Conservation (phyloP, 2,888 invertebrate genomes). For the Cetonia aurata region DNA sequence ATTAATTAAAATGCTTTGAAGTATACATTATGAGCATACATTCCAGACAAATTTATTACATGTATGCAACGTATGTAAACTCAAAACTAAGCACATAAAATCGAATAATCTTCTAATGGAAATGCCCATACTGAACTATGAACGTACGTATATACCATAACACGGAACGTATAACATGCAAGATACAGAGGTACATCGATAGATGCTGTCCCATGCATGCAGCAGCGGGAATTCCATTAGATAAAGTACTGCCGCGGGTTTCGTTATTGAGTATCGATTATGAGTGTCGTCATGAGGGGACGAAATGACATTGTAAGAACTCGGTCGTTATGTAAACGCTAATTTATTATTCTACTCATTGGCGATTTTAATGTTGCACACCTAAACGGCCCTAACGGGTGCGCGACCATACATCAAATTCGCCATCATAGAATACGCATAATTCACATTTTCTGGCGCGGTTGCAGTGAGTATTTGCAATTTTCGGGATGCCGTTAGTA, state of each 20-base stretch:
- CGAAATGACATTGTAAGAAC: conserved; percentile 7
- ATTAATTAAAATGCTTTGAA: conserved; percentile 15
- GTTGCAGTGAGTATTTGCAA: not conserved
- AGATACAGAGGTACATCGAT: not conserved
- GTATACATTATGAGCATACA: not conserved
- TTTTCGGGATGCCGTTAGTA: not conserved
- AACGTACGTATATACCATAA: not conserved
- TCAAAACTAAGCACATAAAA: not conserved
- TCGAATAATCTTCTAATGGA: conserved; percentile 16
- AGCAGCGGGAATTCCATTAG: conserved; percentile 12
- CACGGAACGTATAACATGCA: not conserved
- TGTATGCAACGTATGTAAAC: conserved; percentile 8
- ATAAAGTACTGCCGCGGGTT: conserved; percentile 20
- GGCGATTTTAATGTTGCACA: conserved; percentile 19
- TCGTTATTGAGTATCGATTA: conserved; percentile 28
- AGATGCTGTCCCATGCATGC: not conserved
- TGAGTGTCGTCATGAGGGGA: conserved; percentile 13
- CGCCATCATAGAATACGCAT: conserved; percentile 4
- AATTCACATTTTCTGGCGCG: conserved; percentile 14
- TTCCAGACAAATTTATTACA: not conserved
- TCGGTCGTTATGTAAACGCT: conserved; percentile 10
- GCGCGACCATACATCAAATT: not conserved
- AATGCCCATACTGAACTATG: not conserved
- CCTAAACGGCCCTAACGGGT: not conserved
- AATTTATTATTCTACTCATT: conserved; percentile 16